Evolutionary conservation across 2,888 invertebrate genomes (phyloP).

Genomic region (Agonopterix alstromeriana): DNA sequence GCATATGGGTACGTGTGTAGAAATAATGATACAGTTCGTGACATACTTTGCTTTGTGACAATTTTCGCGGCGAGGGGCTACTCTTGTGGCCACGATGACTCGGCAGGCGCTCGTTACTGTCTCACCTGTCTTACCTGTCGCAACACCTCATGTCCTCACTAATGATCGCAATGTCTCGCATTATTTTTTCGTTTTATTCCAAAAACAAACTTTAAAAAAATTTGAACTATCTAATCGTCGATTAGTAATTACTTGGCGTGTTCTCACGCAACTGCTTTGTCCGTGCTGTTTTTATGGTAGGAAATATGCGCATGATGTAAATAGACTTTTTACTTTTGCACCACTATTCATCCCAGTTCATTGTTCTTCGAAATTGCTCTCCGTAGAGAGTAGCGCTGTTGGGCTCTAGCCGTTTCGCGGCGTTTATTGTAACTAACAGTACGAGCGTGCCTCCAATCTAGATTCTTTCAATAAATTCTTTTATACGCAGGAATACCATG

Average conservation of each 20-base stretch:
- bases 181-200: conserved; percentile 13
- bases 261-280: conserved; percentile 30
- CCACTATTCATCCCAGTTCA: conserved; percentile 63
- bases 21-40: conserved; percentile 61
- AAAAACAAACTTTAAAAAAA: conserved; percentile 3
- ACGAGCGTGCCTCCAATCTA: conserved; percentile 26
- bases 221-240: conserved; percentile 4
- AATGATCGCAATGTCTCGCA: conserved; percentile 47
- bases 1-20: conserved; percentile 17
- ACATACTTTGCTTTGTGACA: conserved; percentile 66
- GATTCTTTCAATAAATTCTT: conserved; percentile 1
- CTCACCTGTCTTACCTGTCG: conserved; percentile 50
- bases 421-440: conserved; percentile 40
- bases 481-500: too few relatives aligned
- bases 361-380: conserved; percentile 72
- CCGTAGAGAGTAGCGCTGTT: conserved; percentile 58
- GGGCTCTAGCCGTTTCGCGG: conserved; percentile 44
- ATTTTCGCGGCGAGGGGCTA: conserved; percentile 61
- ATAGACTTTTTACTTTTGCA: conserved; percentile 66
- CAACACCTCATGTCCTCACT: conserved; percentile 49
- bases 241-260: conserved; percentile 36
- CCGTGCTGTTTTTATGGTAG: conserved; percentile 40
- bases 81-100: conserved; percentile 60
- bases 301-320: conserved; percentile 65
- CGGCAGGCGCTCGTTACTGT: conserved; percentile 70